Conservation (phyloP, 1,140 invertebrate species). For the Pseudomyrmex pallidus region DNA sequence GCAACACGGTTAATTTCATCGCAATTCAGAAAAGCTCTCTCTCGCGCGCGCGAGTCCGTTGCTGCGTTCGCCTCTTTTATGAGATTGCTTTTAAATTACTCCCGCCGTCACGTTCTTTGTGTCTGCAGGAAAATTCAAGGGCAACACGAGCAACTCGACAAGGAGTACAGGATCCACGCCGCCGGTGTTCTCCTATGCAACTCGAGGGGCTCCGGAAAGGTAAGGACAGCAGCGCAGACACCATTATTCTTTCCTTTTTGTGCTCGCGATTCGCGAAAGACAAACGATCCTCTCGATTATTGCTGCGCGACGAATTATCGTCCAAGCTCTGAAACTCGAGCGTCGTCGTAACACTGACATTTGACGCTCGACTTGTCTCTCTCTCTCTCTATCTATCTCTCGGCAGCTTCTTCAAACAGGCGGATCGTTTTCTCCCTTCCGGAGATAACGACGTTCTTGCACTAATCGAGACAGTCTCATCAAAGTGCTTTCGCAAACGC, state of each 20-base stretch:
- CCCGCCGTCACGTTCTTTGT: slow-evolving; percentile 28
- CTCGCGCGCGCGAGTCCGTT: neutral
- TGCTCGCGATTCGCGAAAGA: slow-evolving; percentile 55
- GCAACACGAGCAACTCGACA: slow-evolving; percentile 90
- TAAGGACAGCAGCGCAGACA: slow-evolving; percentile 79
- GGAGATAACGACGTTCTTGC: slow-evolving; percentile 1
- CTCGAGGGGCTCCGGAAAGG: slow-evolving; percentile 89
- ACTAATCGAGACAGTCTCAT: slow-evolving; percentile 47
- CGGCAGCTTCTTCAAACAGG: slow-evolving; percentile 48
- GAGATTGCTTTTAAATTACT: slow-evolving; percentile 21
- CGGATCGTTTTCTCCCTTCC: slow-evolving; percentile 27
- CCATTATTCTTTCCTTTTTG: slow-evolving; percentile 59
- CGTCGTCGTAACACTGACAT: slow-evolving; percentile 25
- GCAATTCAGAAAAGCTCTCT: neutral
- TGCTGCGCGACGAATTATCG: slow-evolving; percentile 62
- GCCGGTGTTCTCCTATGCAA: slow-evolving; percentile 89
- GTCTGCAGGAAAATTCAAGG: slow-evolving; percentile 89
- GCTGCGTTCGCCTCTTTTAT: neutral
- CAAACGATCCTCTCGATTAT: slow-evolving; percentile 68
- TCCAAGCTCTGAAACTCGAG: slow-evolving; percentile 29
- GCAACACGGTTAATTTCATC: slow-evolving; percentile 2
- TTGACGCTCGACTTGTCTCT: slow-evolving; percentile 34
- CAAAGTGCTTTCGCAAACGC: slow-evolving; percentile 32
- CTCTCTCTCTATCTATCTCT: neutral
- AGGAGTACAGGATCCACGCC: slow-evolving; percentile 89